phyloP scores from a whole-genome alignment of 2,113 vertebrate genomes.

The Boleophthalmus pectinirostris region DNA sequence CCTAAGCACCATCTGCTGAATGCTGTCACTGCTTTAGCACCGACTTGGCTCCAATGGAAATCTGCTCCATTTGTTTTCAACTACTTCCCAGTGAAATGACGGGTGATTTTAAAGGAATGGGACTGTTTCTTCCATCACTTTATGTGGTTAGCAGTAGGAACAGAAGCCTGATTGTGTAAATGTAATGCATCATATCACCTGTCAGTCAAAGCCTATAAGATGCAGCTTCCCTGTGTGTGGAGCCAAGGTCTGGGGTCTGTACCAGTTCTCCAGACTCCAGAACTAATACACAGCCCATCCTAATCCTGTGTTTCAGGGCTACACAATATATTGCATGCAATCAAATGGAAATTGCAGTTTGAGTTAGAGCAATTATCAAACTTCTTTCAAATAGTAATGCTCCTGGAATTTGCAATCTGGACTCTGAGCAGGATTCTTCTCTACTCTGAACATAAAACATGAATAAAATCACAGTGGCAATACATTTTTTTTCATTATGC shows the following conservation, averaged over 20 bases:
- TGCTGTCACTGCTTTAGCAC: constrained; percentile 38
- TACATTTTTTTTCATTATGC: too few relatives aligned
- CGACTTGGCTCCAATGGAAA: constrained; percentile 29
- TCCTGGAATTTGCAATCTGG: too few relatives aligned
- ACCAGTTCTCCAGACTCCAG: background rate
- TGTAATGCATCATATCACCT: constrained; percentile 19
- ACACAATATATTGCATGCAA: too few relatives aligned
- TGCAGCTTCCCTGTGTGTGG: background rate
- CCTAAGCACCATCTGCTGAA: constrained; percentile 61
- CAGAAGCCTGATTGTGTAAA: constrained; percentile 16
- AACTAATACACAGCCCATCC: background rate
- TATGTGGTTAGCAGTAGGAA: constrained; percentile 21
- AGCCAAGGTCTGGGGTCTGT: background rate
- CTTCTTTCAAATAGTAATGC: too few relatives aligned
- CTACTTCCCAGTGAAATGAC: constrained; percentile 36
- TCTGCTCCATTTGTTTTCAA: constrained; percentile 39
- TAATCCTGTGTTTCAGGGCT: background rate
- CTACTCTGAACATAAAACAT: too few relatives aligned
- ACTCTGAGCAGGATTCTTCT: too few relatives aligned
- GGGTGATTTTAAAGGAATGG: constrained; percentile 34
- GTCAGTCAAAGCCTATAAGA: background rate
- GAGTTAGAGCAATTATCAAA: too few relatives aligned
- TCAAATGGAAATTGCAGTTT: too few relatives aligned
- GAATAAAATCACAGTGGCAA: too few relatives aligned
- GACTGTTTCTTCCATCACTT: constrained; percentile 40